Conservation (phyloP, 92 coral and sea anemone species). For the Plumapathes pennacea region DNA sequence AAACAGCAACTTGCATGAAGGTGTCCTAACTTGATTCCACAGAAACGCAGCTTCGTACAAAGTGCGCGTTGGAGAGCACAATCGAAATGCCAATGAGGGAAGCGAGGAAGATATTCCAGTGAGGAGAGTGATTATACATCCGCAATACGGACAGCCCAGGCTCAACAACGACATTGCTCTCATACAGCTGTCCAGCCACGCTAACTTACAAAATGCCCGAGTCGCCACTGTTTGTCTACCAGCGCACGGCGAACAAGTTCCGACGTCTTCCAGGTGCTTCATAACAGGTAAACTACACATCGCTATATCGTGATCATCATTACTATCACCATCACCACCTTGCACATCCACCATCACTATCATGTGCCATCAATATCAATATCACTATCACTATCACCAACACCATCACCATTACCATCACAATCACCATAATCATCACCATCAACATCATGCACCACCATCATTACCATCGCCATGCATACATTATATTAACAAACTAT, state of each 20-base stretch:
- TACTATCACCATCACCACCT: too few species aligned
- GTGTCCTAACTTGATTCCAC: not conserved
- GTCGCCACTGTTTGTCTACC: constrained; percentile 69
- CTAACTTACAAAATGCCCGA: constrained; percentile 42
- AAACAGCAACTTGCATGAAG: too few species aligned
- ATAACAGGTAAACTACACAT: constrained; percentile 69
- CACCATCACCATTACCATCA: too few species aligned
- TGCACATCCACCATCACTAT: too few species aligned
- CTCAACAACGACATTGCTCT: constrained; percentile 67
- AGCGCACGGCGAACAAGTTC: constrained; percentile 30
- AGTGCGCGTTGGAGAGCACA: constrained; percentile 76
- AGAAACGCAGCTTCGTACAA: constrained; percentile 16
- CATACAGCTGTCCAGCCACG: constrained; percentile 48
- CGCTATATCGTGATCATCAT: too few species aligned
- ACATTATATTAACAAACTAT: too few species aligned
- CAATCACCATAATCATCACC: too few species aligned
- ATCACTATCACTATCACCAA: too few species aligned
- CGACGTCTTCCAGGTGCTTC: constrained; percentile 45
- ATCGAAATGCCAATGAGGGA: constrained; percentile 57
- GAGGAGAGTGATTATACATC: constrained; percentile 36
- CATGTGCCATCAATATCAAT: too few species aligned
- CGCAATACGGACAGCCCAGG: constrained; percentile 31
- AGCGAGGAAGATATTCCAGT: constrained; percentile 58
- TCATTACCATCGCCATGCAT: too few species aligned
- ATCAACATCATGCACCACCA: too few species aligned